Evolutionary conservation across 2,113 vertebrate genomes (phyloP), one percentile per base, ranked within the genome.

Genomic region (Ochotona princeps): DNA sequence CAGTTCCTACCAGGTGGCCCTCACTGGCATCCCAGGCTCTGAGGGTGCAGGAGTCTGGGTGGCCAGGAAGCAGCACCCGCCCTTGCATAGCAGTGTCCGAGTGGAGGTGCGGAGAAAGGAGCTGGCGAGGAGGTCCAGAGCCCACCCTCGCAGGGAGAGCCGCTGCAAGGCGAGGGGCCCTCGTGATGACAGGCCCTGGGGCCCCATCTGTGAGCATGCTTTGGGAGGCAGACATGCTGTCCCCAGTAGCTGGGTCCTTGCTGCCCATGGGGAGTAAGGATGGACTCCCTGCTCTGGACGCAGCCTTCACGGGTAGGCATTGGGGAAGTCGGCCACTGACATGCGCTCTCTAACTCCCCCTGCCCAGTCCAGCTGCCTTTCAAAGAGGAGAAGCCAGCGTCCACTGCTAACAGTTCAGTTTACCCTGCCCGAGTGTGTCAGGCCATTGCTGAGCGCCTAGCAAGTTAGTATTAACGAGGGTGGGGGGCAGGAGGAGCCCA

Each of bases 381-480:
- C 54, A 57, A 14, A 14, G 13, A 18, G 18, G 14, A 57, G 17
- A 13, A 57, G 54, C 18, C 54, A 4, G 14, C 15, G 54, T 11
- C 54, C 54, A 44, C 25, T 32, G 70, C 83, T 82, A 66, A 74
- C 57, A 84, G 49, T 80, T 90, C 87, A 95, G 74, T 74, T 87
- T 44, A 30, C 80, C 73, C 86, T 75, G 75, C 73, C 28, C 32
- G 63, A 79, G 63, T 60, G 18, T 66, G 20, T 61, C 18, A 17
- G 57, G 26, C 89, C 80, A 35, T 63, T 66, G 23, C 3, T 49
- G 60, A 76, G 44, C 66, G 32, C 30, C 13, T 30, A 15, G 25
- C 23, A 74, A 69, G 32, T 89, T 83, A 30, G 1, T 70, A 35
- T n/a, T 28, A 47, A 60, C 60, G 75, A 47, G 49, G 47, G 20